These are phyloP conservation scores for Pituophis catenifer DNA, from an alignment of 2,113 vertebrate genomes.

Conservation along the genomic window DNA sequence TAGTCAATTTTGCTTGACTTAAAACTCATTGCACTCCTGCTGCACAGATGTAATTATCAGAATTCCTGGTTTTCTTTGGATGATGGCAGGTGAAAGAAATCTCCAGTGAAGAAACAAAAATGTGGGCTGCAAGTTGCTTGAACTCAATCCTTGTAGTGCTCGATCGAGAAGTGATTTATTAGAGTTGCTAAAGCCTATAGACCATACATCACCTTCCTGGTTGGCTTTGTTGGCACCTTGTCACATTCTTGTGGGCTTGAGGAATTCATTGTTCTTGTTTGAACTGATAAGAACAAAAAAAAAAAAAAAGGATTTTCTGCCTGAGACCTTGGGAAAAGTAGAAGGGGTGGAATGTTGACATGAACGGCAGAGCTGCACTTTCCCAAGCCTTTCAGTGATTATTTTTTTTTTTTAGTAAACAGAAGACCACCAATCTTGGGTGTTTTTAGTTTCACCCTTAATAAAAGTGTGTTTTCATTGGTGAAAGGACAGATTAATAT, in stretches of 20 bases:
- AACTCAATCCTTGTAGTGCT: slow-evolving; percentile 56
- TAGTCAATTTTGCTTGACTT: slow-evolving; percentile 39
- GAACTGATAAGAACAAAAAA: slow-evolving; percentile 78
- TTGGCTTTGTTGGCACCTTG: slow-evolving; percentile 82
- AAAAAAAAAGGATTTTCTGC: slow-evolving; percentile 70
- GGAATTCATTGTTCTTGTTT: slow-evolving; percentile 84
- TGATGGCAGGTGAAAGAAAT: slow-evolving; percentile 53
- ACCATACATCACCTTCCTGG: slow-evolving; percentile 79
- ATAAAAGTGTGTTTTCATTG: neutral
- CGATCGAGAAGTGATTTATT: slow-evolving; percentile 75
- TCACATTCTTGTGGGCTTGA: slow-evolving; percentile 78
- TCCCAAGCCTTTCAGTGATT: slow-evolving; percentile 60
- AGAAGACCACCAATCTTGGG: slow-evolving; percentile 29
- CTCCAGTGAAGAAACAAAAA: slow-evolving; percentile 32
- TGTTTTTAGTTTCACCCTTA: slow-evolving; percentile 16
- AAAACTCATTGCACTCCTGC: slow-evolving; percentile 1
- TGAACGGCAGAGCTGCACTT: slow-evolving; percentile 61
- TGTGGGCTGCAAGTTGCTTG: slow-evolving; percentile 41
- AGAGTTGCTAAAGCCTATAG: slow-evolving; percentile 63
- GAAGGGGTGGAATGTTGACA: slow-evolving; percentile 69
- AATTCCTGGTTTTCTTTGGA: slow-evolving; percentile 31
- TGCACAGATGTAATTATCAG: slow-evolving; percentile 23
- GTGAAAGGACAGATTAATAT: neutral
- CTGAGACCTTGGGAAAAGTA: slow-evolving; percentile 74
- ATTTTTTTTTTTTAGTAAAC: slow-evolving; percentile 30